Base-by-base conservation (phyloP, 2,797 vertebrate genomes). In the Anabacerthia variegaticeps region DNA sequence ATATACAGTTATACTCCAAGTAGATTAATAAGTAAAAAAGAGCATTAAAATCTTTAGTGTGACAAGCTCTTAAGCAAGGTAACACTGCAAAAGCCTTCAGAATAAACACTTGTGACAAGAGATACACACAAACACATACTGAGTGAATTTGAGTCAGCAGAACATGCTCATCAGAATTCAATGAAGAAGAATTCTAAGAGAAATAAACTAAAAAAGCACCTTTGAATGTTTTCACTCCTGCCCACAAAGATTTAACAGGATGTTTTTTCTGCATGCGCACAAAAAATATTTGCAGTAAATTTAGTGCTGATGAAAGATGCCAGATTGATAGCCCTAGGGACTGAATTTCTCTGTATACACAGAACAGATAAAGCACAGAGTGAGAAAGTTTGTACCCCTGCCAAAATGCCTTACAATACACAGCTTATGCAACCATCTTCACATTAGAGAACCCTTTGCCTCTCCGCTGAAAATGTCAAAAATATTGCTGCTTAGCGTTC, bases 261-360 rank as follows among this genome's bases (percentile, higher is more conserved):
- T 8, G 21, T 49, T 27, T 54, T 62, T 58, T 71, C 66, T 63
- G 30, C 28, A 73, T 14, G 55, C 51, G 73, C 34, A 74, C 8
- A 69, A 72, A 73, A 92, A 80, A 51, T 72, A 95, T 75, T 86
- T 91, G 79, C 92, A 81, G 79, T 81, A 94, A 89, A 91, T 92
- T 91, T 56, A 92, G 46, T 62, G 72, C 66, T 81, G 79, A 80
- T 82, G 92, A 92, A 93, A 93, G 91, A 75, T 23, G 14, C 65
- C 91, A 93, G 91, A 96, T 68, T 96, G 87, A 96, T 89, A 89
- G 92, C 91, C 88, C 79, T 92, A 89, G 92, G 88, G 95, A 91
- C 62, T 66, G 62, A 62, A 59, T 92, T 91, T 51, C 81, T 62
- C 85, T 91, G 66, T 81, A 73, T 46, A 92, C 76, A 90, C 62